Conservation (phyloP, 2,888 invertebrate genomes). For the Opisthograptis luteolata region DNA sequence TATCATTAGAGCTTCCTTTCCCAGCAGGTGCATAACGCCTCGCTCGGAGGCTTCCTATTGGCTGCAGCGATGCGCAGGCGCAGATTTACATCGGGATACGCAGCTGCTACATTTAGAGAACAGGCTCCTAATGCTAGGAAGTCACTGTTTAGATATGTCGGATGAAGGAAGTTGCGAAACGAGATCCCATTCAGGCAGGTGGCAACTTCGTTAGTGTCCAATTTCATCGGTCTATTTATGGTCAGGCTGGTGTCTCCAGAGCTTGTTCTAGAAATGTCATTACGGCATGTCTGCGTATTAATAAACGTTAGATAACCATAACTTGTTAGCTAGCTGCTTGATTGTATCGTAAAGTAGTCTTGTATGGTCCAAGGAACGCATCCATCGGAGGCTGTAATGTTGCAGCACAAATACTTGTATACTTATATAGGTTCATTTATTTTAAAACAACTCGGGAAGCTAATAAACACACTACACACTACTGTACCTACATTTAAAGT, state of each 20-base stretch:
- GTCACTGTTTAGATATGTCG: slow-evolving; percentile 62
- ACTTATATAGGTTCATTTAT: neutral
- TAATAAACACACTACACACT: too few species aligned
- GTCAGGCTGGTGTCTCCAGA: slow-evolving; percentile 8
- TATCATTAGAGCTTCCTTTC: slow-evolving; percentile 70
- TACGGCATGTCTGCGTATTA: slow-evolving; percentile 14
- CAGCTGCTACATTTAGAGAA: slow-evolving; percentile 61
- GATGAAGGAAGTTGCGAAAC: slow-evolving; percentile 59
- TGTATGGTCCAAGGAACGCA: slow-evolving; percentile 1
- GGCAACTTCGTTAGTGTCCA: slow-evolving; percentile 22
- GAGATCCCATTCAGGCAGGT: slow-evolving; percentile 39
- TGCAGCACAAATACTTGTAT: too few species aligned
- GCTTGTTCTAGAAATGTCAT: slow-evolving; percentile 16
- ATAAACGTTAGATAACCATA: slow-evolving; percentile 19
- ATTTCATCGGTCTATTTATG: slow-evolving; percentile 23
- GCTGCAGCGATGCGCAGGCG: slow-evolving; percentile 61
- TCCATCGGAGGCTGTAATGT: slow-evolving; percentile 5
- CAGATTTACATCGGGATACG: slow-evolving; percentile 59
- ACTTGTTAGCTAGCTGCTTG: slow-evolving; percentile 6
- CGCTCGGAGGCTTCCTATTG: slow-evolving; percentile 54
- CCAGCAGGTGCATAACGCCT: slow-evolving; percentile 69
- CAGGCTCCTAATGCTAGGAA: slow-evolving; percentile 49
- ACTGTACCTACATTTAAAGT: neutral
- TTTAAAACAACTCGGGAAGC: neutral
- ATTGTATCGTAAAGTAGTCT: slow-evolving; percentile 12